phyloP scores from a whole-genome alignment of 2,888 invertebrate species.

The Scelioninae gen. 1 region DNA sequence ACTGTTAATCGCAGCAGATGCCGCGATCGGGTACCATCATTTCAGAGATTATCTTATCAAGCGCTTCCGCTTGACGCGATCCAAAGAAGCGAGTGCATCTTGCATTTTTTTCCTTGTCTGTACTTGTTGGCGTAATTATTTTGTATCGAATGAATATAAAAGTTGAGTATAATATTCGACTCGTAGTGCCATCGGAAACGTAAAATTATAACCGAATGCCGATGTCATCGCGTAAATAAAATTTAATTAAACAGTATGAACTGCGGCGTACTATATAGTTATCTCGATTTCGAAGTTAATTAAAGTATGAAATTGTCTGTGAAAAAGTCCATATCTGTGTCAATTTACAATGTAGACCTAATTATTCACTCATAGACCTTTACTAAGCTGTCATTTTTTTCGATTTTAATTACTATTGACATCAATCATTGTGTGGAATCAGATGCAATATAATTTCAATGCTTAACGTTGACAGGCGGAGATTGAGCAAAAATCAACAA shows the following conservation, averaged over 20 bases:
- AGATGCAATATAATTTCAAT: conserved; percentile 30
- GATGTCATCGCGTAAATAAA: conserved; percentile 7
- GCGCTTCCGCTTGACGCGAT: conserved; percentile 48
- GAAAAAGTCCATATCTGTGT: conserved; percentile 16
- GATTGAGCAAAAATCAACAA: conserved; percentile 55
- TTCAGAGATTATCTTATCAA: conserved; percentile 62
- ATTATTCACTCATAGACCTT: conserved; percentile 41
- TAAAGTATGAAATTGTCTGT: conserved; percentile 20
- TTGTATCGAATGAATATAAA: conserved; percentile 18
- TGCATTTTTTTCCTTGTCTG: background rate
- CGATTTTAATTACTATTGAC: conserved; percentile 55
- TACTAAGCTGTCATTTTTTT: conserved; percentile 18
- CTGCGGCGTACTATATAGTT: background rate
- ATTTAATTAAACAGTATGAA: conserved; percentile 32
- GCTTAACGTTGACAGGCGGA: conserved; percentile 48
- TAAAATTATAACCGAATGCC: conserved; percentile 22
- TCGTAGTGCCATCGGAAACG: background rate
- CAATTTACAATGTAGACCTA: conserved; percentile 19
- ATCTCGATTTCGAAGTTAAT: conserved; percentile 31
- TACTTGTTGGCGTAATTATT: conserved; percentile 8
- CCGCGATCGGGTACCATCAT: conserved; percentile 49
- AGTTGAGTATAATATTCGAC: background rate
- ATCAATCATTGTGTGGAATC: conserved; percentile 44
- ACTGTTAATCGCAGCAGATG: conserved; percentile 56
- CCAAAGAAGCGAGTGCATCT: conserved; percentile 14